Evolutionary conservation across 2,113 vertebrate species (phyloP).

Genomic region (Columbina picui): DNA sequence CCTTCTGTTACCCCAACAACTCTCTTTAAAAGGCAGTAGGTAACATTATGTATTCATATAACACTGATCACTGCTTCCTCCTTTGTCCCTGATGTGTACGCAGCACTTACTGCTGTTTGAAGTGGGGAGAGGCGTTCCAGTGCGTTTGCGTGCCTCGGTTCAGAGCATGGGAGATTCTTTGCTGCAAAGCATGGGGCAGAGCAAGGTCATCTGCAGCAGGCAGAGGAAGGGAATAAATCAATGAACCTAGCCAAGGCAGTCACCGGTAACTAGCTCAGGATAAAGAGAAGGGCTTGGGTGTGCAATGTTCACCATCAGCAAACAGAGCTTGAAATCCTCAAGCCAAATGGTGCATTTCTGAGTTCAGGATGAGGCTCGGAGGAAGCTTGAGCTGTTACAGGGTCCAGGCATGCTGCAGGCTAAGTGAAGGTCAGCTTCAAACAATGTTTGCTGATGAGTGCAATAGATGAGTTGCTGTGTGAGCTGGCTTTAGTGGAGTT

Average conservation of each 20-base stretch:
- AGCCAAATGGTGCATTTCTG: neutral
- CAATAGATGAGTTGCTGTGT: neutral
- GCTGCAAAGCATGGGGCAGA: neutral
- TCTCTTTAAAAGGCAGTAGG: neutral
- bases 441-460: conserved; percentile 1
- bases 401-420: neutral
- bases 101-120: neutral
- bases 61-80: neutral
- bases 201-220: neutral
- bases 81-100: neutral
- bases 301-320: neutral
- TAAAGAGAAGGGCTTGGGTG: neutral
- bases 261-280: neutral
- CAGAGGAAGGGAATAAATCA: neutral
- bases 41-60: neutral
- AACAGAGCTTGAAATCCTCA: conserved; percentile 3
- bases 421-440: conserved; percentile 33
- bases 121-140: rapidly evolving
- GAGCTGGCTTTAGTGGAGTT: conserved; percentile 1
- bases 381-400: rapidly evolving
- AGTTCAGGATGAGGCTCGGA: neutral
- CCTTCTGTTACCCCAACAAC: neutral
- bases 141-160: neutral
- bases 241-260: neutral
- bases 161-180: neutral